phyloP scores from a whole-genome alignment of 2,797 vertebrate genomes.

The Poeciliopsis infans region DNA sequence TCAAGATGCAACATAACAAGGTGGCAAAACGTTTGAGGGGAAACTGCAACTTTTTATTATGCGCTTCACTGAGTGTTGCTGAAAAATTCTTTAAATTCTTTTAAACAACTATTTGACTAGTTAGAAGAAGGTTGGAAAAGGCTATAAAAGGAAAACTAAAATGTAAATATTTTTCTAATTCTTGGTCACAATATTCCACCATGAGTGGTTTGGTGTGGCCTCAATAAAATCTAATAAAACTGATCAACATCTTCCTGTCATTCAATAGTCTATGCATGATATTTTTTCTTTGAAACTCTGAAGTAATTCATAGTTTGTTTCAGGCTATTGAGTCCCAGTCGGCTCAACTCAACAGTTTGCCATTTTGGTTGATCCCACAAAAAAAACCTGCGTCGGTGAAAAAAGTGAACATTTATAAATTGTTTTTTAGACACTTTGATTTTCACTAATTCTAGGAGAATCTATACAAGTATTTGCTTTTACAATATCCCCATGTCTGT shows the following conservation, averaged over 20 bases:
- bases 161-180: background rate
- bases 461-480: background rate
- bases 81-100: background rate
- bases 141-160: background rate
- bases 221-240: background rate
- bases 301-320: background rate
- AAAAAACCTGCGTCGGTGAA: background rate
- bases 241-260: background rate
- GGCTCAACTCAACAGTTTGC: background rate
- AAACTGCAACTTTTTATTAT: background rate
- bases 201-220: background rate
- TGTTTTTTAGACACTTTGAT: background rate
- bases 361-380: background rate
- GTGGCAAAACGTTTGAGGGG: background rate
- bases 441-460: background rate
- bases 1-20: slow-evolving; percentile 5
- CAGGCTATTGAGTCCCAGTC: background rate
- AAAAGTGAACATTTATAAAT: background rate
- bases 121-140: background rate
- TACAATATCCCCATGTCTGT: background rate
- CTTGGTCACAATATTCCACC: background rate
- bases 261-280: background rate
- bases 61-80: background rate
- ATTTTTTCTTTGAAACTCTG: background rate
- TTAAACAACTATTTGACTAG: background rate